phyloP scores from a whole-genome alignment of 2,888 invertebrate species.

The Cremastinae sp. region DNA sequence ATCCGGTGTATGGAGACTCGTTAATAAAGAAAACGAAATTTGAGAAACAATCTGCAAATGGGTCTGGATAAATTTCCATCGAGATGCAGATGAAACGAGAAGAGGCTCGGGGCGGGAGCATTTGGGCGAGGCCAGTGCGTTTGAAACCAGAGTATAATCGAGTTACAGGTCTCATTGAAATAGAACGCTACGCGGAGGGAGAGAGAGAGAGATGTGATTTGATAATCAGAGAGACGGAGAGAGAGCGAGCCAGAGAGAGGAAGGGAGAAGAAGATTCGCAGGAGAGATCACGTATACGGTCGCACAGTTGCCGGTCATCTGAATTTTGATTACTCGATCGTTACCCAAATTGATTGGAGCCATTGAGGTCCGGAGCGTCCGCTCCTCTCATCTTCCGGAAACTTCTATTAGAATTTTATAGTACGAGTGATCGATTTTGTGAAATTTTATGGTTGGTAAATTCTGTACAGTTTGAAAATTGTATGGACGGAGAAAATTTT shows the following conservation, averaged over 20 bases:
- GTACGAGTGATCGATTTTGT: too few relatives aligned
- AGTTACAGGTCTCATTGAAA: conserved; percentile 36
- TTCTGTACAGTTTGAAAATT: not conserved
- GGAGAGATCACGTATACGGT: conserved; percentile 29
- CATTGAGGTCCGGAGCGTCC: conserved; percentile 48
- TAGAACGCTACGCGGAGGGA: conserved; percentile 17
- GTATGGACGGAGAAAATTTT: too few relatives aligned
- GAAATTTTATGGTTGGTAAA: conserved; percentile 17
- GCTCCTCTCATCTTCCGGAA: conserved; percentile 13
- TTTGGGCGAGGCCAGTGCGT: not conserved
- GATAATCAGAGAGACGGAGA: conserved; percentile 35
- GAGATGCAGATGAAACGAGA: conserved; percentile 4
- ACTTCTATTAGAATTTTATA: conserved; percentile 47
- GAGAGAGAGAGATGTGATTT: conserved; percentile 36
- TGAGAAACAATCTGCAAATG: not conserved
- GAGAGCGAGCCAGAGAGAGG: conserved; percentile 31
- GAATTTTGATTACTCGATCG: conserved; percentile 58
- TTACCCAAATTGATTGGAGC: conserved; percentile 56
- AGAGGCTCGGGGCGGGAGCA: too few relatives aligned
- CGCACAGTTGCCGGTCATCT: conserved; percentile 20
- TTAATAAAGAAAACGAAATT: not conserved
- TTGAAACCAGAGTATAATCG: conserved; percentile 35
- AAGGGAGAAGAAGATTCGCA: conserved; percentile 22
- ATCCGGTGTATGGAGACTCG: not conserved
- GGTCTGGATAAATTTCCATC: not conserved